A percentile compares a stretch with the other conserved stretches of the same genome.
Evolutionary conservation across 2,888 invertebrate species (phyloP).

Genomic region (Ganaspis brasiliensis): DNA sequence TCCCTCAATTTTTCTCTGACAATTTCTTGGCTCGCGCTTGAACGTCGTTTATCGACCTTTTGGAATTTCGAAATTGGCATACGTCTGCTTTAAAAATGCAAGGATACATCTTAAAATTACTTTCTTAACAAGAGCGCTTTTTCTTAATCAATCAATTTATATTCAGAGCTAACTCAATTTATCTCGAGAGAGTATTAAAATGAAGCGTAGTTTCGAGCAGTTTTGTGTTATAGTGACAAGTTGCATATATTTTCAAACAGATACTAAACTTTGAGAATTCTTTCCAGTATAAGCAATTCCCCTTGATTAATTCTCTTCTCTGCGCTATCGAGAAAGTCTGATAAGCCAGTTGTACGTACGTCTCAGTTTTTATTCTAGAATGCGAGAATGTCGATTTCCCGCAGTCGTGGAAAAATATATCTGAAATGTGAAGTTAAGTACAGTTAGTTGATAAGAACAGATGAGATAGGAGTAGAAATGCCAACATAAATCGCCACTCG

Average conservation of each 20-base stretch:
- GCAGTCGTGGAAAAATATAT: conserved; percentile 15
- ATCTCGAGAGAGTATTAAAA: not conserved
- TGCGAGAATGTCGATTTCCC: not conserved
- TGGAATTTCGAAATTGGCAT: not conserved
- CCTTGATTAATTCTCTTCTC: conserved; percentile 5
- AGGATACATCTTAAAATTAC: not conserved
- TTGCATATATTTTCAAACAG: not conserved
- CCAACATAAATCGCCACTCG: conserved; percentile 19
- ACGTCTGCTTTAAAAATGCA: not conserved
- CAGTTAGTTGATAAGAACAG: conserved; percentile 25
- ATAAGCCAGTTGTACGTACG: not conserved
- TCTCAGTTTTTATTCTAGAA: conserved; percentile 8
- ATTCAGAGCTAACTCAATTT: not conserved
- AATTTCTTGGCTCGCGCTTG: conserved; percentile 7
- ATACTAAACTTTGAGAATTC: conserved; percentile 9
- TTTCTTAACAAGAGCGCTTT: not conserved
- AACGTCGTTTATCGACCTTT: not conserved
- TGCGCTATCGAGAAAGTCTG: not conserved
- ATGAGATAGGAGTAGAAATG: conserved; percentile 30
- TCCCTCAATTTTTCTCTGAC: conserved; percentile 8
- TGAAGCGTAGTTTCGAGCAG: not conserved
- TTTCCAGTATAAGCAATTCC: conserved; percentile 9
- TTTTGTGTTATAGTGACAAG: not conserved
- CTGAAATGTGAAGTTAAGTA: conserved; percentile 19
- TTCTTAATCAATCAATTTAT: not conserved